phyloP scores from a whole-genome alignment of 2,797 vertebrate genomes.

The Cetoscarus ocellatus region DNA sequence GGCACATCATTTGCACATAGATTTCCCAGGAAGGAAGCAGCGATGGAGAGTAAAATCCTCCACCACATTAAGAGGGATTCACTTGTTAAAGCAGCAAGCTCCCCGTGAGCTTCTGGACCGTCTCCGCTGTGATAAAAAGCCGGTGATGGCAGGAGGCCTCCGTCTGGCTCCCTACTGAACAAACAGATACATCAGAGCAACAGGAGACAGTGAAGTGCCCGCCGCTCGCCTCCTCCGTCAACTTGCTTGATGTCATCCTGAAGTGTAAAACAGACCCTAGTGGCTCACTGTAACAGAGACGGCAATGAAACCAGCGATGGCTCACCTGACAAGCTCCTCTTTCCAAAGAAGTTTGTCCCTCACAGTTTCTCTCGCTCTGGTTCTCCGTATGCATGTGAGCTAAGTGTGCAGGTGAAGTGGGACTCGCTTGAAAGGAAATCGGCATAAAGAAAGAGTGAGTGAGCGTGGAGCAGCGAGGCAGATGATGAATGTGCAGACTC shows the following conservation, averaged over 20 bases:
- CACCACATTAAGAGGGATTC: constrained; percentile 14
- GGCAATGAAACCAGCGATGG: constrained; percentile 21
- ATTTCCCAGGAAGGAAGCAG: constrained; percentile 15
- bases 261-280: constrained; percentile 61
- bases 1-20: constrained; percentile 9
- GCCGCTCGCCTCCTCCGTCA: constrained; percentile 40
- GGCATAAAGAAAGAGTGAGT: constrained; percentile 16
- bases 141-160: constrained; percentile 52
- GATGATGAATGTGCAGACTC: constrained; percentile 17
- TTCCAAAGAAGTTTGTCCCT: constrained; percentile 25
- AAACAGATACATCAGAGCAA: constrained; percentile 60
- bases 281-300: constrained; percentile 49
- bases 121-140: constrained; percentile 44
- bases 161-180: constrained; percentile 50
- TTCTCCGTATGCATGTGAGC: constrained; percentile 16
- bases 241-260: constrained; percentile 53
- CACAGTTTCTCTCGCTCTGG: constrained; percentile 1
- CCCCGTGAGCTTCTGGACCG: constrained; percentile 8
- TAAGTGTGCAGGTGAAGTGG: constrained; percentile 36
- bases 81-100: constrained; percentile 25
- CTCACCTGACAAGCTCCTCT: constrained; percentile 26
- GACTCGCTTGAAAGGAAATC: constrained; percentile 30
- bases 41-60: constrained; percentile 17
- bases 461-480: neutral
- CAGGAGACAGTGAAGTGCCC: constrained; percentile 36